A percentile compares a stretch with the other conserved stretches of the same genome.
Evolutionary conservation across 2,113 vertebrate species (phyloP).

Genomic region (Petaurus breviceps): DNA sequence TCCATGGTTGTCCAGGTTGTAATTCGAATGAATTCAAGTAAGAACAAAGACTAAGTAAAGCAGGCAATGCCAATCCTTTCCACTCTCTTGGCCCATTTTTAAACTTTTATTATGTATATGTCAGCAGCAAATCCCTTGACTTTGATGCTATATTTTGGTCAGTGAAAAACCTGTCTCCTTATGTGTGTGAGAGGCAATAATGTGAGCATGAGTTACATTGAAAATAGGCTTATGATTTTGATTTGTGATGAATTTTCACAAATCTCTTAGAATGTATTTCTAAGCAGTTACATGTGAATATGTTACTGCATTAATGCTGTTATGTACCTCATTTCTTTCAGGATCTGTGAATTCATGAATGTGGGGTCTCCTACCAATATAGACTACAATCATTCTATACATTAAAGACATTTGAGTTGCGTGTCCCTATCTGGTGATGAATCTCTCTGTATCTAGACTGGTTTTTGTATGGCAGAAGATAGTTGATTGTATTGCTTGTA

Average conservation of each 20-base stretch:
- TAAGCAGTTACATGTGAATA: not conserved
- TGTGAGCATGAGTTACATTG: not conserved
- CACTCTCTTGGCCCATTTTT: not conserved
- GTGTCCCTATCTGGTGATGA: not conserved
- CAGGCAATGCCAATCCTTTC: not conserved
- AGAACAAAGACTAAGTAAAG: not conserved
- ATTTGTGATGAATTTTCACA: conserved; percentile 39
- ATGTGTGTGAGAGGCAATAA: not conserved
- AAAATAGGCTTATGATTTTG: conserved; percentile 2
- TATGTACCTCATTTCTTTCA: not conserved
- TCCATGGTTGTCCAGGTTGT: not conserved
- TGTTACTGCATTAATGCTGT: not conserved
- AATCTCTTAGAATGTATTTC: not conserved
- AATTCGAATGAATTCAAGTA: not conserved
- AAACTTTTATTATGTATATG: not conserved
- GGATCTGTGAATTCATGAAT: not conserved
- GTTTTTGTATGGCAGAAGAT: not conserved
- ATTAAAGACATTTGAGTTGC: not conserved
- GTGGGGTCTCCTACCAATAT: not conserved
- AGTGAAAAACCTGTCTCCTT: not conserved
- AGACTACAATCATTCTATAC: not conserved
- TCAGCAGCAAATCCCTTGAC: not conserved
- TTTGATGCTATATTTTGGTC: not conserved
- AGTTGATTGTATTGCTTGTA: not conserved
- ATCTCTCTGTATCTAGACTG: not conserved